Base-by-base conservation (phyloP, 2,797 vertebrate species). In the Acanthurus lineatus region DNA sequence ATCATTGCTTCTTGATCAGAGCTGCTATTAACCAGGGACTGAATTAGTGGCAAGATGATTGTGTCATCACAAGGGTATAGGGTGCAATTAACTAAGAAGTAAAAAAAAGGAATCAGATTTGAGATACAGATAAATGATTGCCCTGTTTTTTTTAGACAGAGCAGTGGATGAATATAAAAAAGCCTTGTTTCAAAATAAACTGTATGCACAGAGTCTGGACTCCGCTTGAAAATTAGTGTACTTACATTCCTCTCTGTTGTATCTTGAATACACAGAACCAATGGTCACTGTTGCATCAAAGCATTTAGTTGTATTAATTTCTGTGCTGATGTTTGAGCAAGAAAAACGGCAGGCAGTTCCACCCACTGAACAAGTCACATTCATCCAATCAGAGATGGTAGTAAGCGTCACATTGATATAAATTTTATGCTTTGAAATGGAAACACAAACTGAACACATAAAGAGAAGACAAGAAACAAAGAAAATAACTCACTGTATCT, bases 241-340 rank as follows among this genome's bases (percentile, higher is more conserved):
- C 78, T 87, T 59, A 91, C 90, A 0, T 2, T 0, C 0, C 0
- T 2, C 0, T 1, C 56, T 11, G 3, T 0, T 15, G 53, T 59
- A 0, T 0, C 0, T 0, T 0, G 1, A 0, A 25, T 25, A 25
- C 25, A n/a, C 0, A 2, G 0, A 0, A 4, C 0, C 0, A 0
- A 0, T 0, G 8, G 2, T 0, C 38, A 54, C 25, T 0, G 2
- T 1, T 4, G n/a, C n/a, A 0, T 69, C 2, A 0, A 71, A 22
- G 45, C 82, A 88, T 4, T n/a, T n/a, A n/a, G n/a, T n/a, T n/a
- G n/a, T n/a, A n/a, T n/a, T n/a, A n/a, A n/a, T n/a, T n/a, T n/a
- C n/a, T n/a, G n/a, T n/a, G n/a, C n/a, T n/a, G 0, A 20, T 4
- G 3, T 0, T 22, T 19, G 0, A 4, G 54, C 88, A 90, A 0